Evolutionary conservation across 1,140 invertebrate species (phyloP), one percentile per base, ranked within the genome.

Genomic region (Formica selysi): DNA sequence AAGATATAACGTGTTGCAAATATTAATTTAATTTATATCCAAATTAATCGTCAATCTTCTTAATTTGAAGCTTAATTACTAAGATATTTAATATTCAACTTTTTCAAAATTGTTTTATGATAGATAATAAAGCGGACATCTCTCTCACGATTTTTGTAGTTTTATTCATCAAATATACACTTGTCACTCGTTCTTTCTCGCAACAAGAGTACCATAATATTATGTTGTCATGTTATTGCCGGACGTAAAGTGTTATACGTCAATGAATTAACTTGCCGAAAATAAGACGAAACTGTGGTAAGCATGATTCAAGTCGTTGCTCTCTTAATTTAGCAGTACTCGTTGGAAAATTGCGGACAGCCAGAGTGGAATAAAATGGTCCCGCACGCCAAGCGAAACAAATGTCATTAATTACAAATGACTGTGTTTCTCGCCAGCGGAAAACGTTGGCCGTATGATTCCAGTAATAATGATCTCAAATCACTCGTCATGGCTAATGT

Each of bases 391-490:
- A 51, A 48, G 38, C 32, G 48, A 6, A 36, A 44, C 78, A 80
- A 71, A 80, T 67, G 78, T 71, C 78, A 80, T 68, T 67, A 65
- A 80, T 80, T 71, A 80, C 78, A 80, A 80, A 80, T 57, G 64
- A 57, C 22, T 36, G 10, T 70, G 65, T 32, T 36, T 80, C 16
- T 71, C 48, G 51, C 48, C 22, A 26, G 19, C 51, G 32, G 19
- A 61, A 61, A 80, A 36, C 65, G 64, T 16, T 8, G 48, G 26
- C 13, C 26, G 36, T 16, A 8, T 54, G 6, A 44, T 36, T 54
- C 16, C 79, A 54, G 54, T 65, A 81, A 81, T 32, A 81, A 81
- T 26, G 22, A 73, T 73, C 67, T 59, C 79, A 54, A 61, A 80
- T 70, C 65, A 41, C 32, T 70, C 54, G 76, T 80, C 78, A 36